A percentile compares a stretch with the other conserved stretches of the same genome.
Evolutionary conservation across 2,797 vertebrate species (phyloP).

Genomic region (Sebastes trivittatus): DNA sequence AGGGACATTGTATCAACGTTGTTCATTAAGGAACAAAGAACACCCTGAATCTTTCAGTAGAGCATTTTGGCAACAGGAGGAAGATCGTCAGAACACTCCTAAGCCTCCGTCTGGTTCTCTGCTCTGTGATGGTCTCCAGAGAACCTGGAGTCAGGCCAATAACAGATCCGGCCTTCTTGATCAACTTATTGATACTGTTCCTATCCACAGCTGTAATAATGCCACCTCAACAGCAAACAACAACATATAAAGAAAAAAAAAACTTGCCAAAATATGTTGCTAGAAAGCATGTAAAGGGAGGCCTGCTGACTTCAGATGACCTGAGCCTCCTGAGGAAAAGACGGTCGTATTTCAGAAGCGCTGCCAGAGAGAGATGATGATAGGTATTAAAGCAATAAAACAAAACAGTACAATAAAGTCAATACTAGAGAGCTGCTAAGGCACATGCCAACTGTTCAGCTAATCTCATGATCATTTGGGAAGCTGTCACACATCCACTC

Average conservation of each 20-base stretch:
- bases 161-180: background rate
- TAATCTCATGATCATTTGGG: conserved; percentile 3
- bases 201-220: background rate
- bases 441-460: conserved; percentile 13
- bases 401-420: background rate
- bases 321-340: background rate
- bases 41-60: background rate
- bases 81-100: background rate
- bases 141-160: background rate
- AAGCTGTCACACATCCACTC: background rate
- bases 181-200: background rate
- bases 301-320: background rate
- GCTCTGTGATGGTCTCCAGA: background rate
- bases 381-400: conserved; percentile 1
- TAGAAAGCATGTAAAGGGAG: background rate
- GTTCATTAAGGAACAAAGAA: background rate
- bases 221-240: background rate
- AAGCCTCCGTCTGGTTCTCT: background rate
- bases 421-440: background rate
- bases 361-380: background rate
- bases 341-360: background rate
- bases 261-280: background rate
- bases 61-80: background rate
- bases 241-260: background rate
- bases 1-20: background rate